Conservation (phyloP, 2,888 invertebrate species). For the Fabriciana adippe region DNA sequence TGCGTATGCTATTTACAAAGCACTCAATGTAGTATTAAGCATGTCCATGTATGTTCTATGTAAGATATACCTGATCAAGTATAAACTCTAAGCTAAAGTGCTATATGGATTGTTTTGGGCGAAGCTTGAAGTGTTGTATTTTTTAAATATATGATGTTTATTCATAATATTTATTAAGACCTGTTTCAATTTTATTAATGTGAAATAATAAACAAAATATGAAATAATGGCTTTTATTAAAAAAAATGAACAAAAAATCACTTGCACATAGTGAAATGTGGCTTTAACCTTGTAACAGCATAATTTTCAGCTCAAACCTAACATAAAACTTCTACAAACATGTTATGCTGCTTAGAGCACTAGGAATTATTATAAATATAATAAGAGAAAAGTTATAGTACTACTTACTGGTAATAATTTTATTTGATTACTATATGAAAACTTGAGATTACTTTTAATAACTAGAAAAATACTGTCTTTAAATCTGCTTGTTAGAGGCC, state of each 20-base stretch:
- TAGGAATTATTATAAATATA: constrained; percentile 1
- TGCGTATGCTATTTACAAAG: constrained; percentile 51
- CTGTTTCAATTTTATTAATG: constrained; percentile 37
- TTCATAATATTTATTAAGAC: constrained; percentile 32
- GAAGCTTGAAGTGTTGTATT: constrained; percentile 32
- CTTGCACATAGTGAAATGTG: background rate
- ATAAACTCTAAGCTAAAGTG: constrained; percentile 49
- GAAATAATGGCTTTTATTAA: constrained; percentile 31
- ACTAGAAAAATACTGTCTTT: no score
- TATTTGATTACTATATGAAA: constrained; percentile 2
- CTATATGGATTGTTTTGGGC: constrained; percentile 29
- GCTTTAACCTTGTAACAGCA: background rate
- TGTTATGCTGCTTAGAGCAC: background rate
- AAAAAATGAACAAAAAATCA: constrained; percentile 11
- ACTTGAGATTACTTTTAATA: background rate
- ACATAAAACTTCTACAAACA: background rate
- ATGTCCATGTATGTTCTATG: constrained; percentile 44
- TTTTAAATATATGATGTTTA: constrained; percentile 43
- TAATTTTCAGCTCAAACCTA: background rate
- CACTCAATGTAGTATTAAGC: constrained; percentile 50
- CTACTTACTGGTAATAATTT: background rate
- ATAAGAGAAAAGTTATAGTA: background rate
- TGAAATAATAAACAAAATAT: constrained; percentile 37
- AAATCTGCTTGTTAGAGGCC: no score
- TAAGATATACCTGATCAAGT: constrained; percentile 52